These are phyloP conservation scores for Leucophenga montana DNA, from an alignment of 2,888 invertebrate species.

Conservation along the genomic window DNA sequence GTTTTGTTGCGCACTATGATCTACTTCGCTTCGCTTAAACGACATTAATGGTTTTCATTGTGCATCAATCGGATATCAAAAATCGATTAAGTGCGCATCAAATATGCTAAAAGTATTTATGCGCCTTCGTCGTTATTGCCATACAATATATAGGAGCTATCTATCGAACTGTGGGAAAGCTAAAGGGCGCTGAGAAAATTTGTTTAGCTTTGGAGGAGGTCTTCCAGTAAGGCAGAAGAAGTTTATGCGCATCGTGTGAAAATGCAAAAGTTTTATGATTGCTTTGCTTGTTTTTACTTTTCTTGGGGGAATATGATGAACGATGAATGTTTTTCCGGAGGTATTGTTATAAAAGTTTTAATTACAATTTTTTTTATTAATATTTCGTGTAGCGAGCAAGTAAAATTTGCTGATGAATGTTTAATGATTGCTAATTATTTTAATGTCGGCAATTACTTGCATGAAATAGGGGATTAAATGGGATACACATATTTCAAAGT, in stretches of 20 bases:
- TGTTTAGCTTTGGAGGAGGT: slow-evolving; percentile 36
- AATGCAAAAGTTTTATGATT: background rate
- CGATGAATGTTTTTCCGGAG: too few relatives aligned
- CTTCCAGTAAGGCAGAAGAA: slow-evolving; percentile 19
- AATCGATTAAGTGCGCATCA: slow-evolving; percentile 6
- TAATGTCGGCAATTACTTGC: slow-evolving; percentile 24
- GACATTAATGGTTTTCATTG: background rate
- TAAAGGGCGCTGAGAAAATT: slow-evolving; percentile 12
- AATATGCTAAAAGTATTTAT: background rate
- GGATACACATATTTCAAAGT: too few relatives aligned
- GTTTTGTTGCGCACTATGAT: background rate
- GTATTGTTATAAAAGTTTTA: slow-evolving; percentile 6
- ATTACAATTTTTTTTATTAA: slow-evolving; percentile 14
- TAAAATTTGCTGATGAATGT: slow-evolving; percentile 5
- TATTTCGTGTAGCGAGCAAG: slow-evolving; percentile 4
- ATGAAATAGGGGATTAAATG: slow-evolving; percentile 16
- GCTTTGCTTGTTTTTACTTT: background rate
- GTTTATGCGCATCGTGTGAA: background rate
- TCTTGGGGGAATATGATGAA: background rate
- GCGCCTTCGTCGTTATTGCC: too few relatives aligned
- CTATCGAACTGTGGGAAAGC: slow-evolving; percentile 30
- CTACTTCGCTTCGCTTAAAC: too few relatives aligned
- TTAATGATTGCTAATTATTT: slow-evolving; percentile 26
- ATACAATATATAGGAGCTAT: too few relatives aligned
- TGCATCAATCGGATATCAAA: slow-evolving; percentile 11